A percentile compares a stretch with the other conserved stretches of the same genome.
Evolutionary conservation across 2,888 invertebrate genomes (phyloP).

Genomic region (Clunio marinus): DNA sequence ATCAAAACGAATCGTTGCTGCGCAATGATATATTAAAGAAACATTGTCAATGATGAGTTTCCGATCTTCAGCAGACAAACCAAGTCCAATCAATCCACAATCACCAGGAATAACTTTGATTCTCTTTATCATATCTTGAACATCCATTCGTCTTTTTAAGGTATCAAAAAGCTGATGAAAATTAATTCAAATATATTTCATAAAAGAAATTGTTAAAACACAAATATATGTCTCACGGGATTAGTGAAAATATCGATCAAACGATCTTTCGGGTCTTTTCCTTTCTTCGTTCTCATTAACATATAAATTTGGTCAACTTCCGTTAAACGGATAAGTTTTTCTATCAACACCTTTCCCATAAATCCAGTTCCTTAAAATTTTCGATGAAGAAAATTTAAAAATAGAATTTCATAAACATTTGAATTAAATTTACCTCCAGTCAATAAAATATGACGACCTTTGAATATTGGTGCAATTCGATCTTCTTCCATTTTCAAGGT

Average conservation of each 20-base stretch:
- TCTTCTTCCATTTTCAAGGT: conserved; percentile 44
- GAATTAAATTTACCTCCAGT: conserved; percentile 46
- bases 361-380: conserved; percentile 46
- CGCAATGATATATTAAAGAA: conserved; percentile 80
- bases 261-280: conserved; percentile 70
- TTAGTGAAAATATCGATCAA: conserved; percentile 76
- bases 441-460: conserved; percentile 48
- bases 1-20: conserved; percentile 70
- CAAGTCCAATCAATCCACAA: conserved; percentile 63
- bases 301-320: conserved; percentile 74
- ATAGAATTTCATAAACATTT: neutral
- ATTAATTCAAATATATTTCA: neutral
- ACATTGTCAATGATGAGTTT: conserved; percentile 62
- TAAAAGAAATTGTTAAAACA: neutral
- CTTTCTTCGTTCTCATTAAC: conserved; percentile 79
- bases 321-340: conserved; percentile 56
- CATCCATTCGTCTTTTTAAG: conserved; percentile 62
- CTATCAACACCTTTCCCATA: conserved; percentile 51
- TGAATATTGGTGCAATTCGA: conserved; percentile 48
- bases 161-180: conserved; percentile 67
- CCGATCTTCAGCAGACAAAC: conserved; percentile 63
- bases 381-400: neutral
- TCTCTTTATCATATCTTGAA: conserved; percentile 60
- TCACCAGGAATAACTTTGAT: conserved; percentile 72
- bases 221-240: conserved; percentile 59